phyloP scores from a whole-genome alignment of 2,113 vertebrate species.

The Mus spicilegus region DNA sequence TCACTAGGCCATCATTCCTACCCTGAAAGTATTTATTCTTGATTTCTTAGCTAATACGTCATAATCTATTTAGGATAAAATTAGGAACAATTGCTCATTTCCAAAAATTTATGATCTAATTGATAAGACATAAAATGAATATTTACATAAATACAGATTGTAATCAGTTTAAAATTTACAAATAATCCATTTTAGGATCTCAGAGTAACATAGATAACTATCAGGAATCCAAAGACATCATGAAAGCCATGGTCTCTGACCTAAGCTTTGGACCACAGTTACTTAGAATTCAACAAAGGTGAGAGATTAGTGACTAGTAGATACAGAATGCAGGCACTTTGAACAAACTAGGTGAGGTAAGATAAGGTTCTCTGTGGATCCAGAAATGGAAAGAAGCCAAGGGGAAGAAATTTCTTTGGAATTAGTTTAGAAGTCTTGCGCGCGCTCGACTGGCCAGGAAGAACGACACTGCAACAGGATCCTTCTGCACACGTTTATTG shows the following conservation, averaged over 20 bases:
- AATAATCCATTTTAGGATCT: neutral
- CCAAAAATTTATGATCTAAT: neutral
- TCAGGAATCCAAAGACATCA: neutral
- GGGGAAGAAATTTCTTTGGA: neutral
- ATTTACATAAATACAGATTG: neutral
- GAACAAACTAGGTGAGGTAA: neutral
- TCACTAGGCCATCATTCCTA: neutral
- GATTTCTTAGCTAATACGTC: neutral
- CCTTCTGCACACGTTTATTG: too few species aligned
- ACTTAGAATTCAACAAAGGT: neutral
- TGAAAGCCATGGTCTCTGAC: neutral
- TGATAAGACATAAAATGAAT: neutral
- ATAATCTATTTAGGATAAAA: neutral
- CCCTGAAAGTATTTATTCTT: neutral
- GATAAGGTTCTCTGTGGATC: neutral
- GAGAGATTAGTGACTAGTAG: neutral
- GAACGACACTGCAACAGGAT: too few species aligned
- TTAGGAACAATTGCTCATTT: neutral
- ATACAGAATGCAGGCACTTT: neutral
- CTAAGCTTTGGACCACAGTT: neutral
- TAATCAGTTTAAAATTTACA: neutral
- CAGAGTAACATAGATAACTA: neutral
- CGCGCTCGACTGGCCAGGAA: too few species aligned
- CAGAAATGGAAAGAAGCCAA: neutral
- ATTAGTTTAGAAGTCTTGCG: neutral